A percentile compares a stretch with the other conserved stretches of the same genome.
phyloP scores from a whole-genome alignment of 2,113 vertebrate species.

The Labeo rohita region DNA sequence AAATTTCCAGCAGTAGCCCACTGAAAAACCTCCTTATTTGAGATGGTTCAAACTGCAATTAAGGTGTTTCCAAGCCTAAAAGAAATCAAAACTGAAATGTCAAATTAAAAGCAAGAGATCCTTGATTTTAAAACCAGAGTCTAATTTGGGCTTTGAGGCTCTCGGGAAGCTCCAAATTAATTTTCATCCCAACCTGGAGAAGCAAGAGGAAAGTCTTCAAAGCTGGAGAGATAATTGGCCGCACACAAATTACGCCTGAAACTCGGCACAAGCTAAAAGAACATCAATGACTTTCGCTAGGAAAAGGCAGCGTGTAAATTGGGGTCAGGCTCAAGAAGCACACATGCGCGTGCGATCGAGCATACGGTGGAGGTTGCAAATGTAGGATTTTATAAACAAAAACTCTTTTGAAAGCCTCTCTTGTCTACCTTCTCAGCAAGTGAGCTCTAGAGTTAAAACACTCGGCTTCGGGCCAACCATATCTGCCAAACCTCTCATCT shows the following conservation, averaged over 20 bases:
- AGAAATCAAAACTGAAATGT: constrained; percentile 41
- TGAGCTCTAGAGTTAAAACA: constrained; percentile 57
- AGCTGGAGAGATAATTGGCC: constrained; percentile 47
- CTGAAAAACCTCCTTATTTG: background rate
- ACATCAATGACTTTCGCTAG: constrained; percentile 57
- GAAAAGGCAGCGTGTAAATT: constrained; percentile 65
- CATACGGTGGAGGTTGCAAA: constrained; percentile 7
- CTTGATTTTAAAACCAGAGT: constrained; percentile 40
- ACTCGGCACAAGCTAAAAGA: constrained; percentile 33
- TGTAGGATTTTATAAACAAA: constrained; percentile 35
- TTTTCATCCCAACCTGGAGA: constrained; percentile 44
- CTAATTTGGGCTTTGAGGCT: constrained; percentile 40
- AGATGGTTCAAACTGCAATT: constrained; percentile 26
- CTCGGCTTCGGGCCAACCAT: constrained; percentile 67
- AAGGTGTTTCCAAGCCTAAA: constrained; percentile 28
- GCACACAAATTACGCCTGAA: constrained; percentile 44
- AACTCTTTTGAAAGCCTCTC: constrained; percentile 4
- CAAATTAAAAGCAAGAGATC: constrained; percentile 43
- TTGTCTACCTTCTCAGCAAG: constrained; percentile 14
- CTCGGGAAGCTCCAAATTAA: constrained; percentile 44
- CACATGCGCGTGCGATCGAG: background rate
- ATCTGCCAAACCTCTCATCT: constrained; percentile 71
- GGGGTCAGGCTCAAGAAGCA: constrained; percentile 61
- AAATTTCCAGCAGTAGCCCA: background rate
- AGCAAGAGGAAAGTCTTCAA: constrained; percentile 35